These are phyloP conservation scores for Zoanthus gigantus DNA, from an alignment of 92 coral and sea anemone genomes.

Conservation along the genomic window DNA sequence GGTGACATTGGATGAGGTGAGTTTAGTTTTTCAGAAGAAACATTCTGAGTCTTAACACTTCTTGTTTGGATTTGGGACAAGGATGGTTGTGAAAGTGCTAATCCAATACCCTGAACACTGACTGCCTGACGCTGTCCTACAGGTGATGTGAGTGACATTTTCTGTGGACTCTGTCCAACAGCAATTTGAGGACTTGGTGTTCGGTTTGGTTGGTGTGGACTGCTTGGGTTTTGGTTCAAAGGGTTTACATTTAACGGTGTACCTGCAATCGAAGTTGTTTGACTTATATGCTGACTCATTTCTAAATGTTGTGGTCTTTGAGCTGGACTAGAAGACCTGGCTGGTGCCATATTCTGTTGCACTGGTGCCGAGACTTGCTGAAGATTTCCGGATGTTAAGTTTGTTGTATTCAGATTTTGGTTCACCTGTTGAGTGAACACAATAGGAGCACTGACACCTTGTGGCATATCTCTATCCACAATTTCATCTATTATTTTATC, in stretches of 20 bases:
- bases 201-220: conserved; percentile 54
- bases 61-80: conserved; percentile 27
- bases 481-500: conserved; percentile 95
- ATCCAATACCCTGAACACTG: conserved; percentile 1
- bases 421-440: conserved; percentile 66
- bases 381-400: conserved; percentile 22
- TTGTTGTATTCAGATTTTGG: conserved; percentile 56
- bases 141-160: conserved; percentile 22
- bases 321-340: conserved; percentile 53
- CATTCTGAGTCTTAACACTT: conserved; percentile 2
- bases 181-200: conserved; percentile 66
- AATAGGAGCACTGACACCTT: conserved; percentile 86
- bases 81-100: neutral
- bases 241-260: conserved; percentile 65
- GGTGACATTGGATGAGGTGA: conserved; percentile 37
- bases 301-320: conserved; percentile 39
- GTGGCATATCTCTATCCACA: conserved; percentile 94
- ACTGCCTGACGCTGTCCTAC: conserved; percentile 16
- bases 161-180: conserved; percentile 33
- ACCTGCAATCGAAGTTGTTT: conserved; percentile 50
- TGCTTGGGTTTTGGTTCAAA: conserved; percentile 63
- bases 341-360: conserved; percentile 17
- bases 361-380: conserved; percentile 24
- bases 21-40: conserved; percentile 23
- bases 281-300: conserved; percentile 45